Conservation (phyloP, 2,888 invertebrate genomes). For the Criorhina ranunculi region DNA sequence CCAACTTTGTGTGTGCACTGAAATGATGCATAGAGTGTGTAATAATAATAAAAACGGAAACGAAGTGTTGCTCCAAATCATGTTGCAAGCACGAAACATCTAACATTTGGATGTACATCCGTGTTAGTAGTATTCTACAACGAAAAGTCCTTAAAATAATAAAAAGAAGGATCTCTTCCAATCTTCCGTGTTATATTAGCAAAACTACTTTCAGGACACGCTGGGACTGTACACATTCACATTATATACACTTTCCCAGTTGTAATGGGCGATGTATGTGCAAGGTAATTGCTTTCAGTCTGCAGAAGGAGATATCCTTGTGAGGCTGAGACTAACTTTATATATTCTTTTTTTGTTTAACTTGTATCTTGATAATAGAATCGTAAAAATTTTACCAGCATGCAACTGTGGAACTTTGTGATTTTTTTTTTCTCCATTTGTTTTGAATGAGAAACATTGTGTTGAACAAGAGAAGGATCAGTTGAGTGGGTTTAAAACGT, state of each 20-base stretch:
- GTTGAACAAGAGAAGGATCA: not conserved
- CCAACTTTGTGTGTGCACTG: slow-evolving; percentile 52
- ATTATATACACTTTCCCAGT: slow-evolving; percentile 19
- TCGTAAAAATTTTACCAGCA: slow-evolving; percentile 62
- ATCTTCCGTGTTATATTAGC: slow-evolving; percentile 69
- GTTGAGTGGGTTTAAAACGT: not conserved
- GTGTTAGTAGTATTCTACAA: slow-evolving; percentile 9
- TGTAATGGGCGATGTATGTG: slow-evolving; percentile 56
- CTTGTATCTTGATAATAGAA: slow-evolving; percentile 65
- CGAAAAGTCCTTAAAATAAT: slow-evolving; percentile 64
- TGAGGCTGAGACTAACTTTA: slow-evolving; percentile 33
- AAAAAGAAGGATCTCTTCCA: slow-evolving; percentile 51
- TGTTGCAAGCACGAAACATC: slow-evolving; percentile 72
- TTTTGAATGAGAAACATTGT: slow-evolving; percentile 40
- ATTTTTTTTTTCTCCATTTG: not conserved
- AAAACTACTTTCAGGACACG: slow-evolving; percentile 73
- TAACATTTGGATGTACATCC: slow-evolving; percentile 19
- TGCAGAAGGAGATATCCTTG: slow-evolving; percentile 52
- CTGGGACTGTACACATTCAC: slow-evolving; percentile 24
- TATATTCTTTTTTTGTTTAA: slow-evolving; percentile 16
- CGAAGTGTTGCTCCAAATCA: slow-evolving; percentile 67
- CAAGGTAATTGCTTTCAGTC: slow-evolving; percentile 67
- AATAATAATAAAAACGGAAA: slow-evolving; percentile 72
- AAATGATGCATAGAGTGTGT: slow-evolving; percentile 72
- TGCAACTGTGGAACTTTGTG: slow-evolving; percentile 3